Conservation (phyloP, 2,888 invertebrate species). For the Perdita meconis region DNA sequence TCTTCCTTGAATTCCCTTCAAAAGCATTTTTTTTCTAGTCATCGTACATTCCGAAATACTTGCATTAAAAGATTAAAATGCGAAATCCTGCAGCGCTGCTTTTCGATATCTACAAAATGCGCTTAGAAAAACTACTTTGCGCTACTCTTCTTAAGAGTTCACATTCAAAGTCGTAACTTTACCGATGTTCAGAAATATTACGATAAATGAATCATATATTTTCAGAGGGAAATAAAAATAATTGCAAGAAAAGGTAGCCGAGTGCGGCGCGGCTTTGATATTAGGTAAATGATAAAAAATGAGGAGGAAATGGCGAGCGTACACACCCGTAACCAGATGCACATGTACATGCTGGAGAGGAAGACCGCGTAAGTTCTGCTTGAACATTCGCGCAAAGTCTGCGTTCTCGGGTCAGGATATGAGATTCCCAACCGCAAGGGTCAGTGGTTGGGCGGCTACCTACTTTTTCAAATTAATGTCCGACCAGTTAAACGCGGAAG, state of each 20-base stretch:
- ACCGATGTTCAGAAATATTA: not conserved
- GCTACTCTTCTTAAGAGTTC: not conserved
- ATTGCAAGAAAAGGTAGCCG: too few relatives aligned
- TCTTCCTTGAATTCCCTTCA: too few relatives aligned
- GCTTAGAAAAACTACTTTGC: too few relatives aligned
- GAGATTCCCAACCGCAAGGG: conserved; percentile 63
- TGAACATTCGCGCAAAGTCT: conserved; percentile 62
- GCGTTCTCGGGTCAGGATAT: conserved; percentile 52
- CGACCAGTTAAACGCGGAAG: conserved; percentile 76
- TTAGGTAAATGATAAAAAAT: conserved; percentile 27
- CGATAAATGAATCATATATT: too few relatives aligned
- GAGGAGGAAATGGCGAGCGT: not conserved
- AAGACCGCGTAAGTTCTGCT: conserved; percentile 60
- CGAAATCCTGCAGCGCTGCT: too few relatives aligned
- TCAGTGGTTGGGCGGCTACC: conserved; percentile 57
- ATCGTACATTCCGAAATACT: too few relatives aligned
- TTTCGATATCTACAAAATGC: too few relatives aligned
- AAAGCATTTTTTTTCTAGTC: too few relatives aligned
- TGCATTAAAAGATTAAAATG: too few relatives aligned
- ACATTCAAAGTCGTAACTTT: not conserved
- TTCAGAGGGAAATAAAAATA: too few relatives aligned
- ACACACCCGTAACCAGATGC: conserved; percentile 3
- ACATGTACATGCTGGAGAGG: not conserved
- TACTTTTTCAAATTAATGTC: conserved; percentile 76
- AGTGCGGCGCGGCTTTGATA: not conserved